Conservation (phyloP, 2,113 vertebrate genomes). For the Passer montanus region DNA sequence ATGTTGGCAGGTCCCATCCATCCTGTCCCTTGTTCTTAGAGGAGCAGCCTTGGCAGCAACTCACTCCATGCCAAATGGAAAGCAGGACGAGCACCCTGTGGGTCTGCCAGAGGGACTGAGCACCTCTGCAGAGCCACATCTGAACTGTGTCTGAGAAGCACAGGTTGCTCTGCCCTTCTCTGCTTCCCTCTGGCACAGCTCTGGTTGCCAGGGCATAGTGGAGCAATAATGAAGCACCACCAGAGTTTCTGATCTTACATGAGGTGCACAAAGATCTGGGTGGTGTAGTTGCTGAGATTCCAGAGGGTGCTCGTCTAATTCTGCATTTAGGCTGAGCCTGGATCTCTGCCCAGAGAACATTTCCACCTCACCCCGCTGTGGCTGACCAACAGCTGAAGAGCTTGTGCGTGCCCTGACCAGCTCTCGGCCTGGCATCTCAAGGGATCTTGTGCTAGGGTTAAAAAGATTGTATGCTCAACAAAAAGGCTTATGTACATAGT, state of each 20-base stretch:
- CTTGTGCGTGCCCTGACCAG: fast-evolving
- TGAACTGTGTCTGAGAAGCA: fast-evolving
- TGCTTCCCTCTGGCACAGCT: background rate
- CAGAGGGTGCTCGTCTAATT: background rate
- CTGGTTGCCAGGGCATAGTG: background rate
- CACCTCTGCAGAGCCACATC: background rate
- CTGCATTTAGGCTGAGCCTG: background rate
- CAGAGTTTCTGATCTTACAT: background rate
- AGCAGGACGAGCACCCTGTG: background rate
- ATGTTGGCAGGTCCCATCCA: fast-evolving
- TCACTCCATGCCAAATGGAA: background rate
- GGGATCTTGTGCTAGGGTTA: background rate
- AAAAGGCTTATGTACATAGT: slow-evolving; percentile 45
- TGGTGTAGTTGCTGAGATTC: background rate
- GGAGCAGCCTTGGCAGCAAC: background rate
- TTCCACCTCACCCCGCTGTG: background rate
- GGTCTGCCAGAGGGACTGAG: background rate
- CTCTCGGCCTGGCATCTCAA: background rate
- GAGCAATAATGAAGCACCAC: background rate
- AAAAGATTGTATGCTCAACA: slow-evolving; percentile 1
- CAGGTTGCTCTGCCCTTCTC: background rate
- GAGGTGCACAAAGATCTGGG: background rate
- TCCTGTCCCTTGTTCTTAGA: background rate
- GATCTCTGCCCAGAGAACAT: background rate
- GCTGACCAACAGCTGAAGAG: background rate